Percentiles rank a stretch among this genome's conserved stretches.
Evolutionary conservation across 2,113 vertebrate genomes (phyloP).

Genomic region (Coptodon rendalli): DNA sequence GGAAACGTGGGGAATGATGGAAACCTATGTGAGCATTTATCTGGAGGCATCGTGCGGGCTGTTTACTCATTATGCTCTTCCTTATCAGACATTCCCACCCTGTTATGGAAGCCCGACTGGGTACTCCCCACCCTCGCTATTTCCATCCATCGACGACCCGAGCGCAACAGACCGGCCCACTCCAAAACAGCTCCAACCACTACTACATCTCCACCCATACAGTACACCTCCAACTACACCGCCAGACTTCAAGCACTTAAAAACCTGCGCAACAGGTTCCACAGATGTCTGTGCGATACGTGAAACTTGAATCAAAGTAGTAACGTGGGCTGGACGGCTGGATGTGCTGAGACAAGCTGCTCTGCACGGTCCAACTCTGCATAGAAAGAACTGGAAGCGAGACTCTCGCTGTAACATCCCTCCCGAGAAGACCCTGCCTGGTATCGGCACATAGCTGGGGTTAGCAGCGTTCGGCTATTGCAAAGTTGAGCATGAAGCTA

Average conservation of each 20-base stretch:
- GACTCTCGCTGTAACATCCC: background rate
- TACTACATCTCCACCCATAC: background rate
- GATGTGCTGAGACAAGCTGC: background rate
- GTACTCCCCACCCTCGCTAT: background rate
- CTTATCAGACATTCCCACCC: background rate
- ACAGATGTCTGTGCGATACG: background rate
- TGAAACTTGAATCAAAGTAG: background rate
- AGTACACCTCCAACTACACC: background rate
- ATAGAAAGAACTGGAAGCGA: background rate
- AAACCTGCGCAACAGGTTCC: conserved; percentile 19
- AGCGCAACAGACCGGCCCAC: background rate
- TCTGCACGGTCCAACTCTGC: background rate
- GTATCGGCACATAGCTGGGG: background rate
- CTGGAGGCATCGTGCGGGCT: background rate
- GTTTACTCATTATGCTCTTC: background rate
- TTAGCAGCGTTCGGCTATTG: background rate
- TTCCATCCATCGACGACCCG: background rate
- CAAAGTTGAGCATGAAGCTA: background rate
- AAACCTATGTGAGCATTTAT: background rate
- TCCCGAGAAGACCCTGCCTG: background rate
- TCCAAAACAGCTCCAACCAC: background rate
- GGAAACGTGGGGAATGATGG: background rate
- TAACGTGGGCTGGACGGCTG: background rate
- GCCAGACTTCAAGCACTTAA: background rate
- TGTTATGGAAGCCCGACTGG: background rate